Base-by-base conservation (phyloP, 2,888 invertebrate genomes). In the Cheilosia urbana region DNA sequence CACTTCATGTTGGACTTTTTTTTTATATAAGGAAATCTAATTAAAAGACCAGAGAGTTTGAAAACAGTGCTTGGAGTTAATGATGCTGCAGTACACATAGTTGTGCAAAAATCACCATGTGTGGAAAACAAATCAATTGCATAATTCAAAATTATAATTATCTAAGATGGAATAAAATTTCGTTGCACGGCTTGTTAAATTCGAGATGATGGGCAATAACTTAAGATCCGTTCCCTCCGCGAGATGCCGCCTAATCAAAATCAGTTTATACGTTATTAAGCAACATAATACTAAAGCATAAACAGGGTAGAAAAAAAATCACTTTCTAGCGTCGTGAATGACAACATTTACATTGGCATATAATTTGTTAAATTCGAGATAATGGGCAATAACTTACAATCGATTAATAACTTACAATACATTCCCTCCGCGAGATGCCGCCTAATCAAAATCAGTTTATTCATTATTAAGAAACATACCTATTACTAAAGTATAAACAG, bases 261-360 rank as follows among this genome's bases (percentile, higher is more conserved):
- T 60, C 40, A 42, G 55, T 63, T 65, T 57, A 65, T 75, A 57
- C 65, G 65, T 47, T 57, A 49, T 58, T 75, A 40, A 49, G 57
- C 34, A 65, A 65, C 34, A 15, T 17, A n/a, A 21, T 27, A 30
- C 30, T n/a, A 15, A 21, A 27, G 27, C 19, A 37, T 37, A 34
- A 34, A 34, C 34, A 34, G 5, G 19, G 6, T 7, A 17, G n/a
- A 2, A 15, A 15, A 45, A 34, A 9, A 17, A 40, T 13, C 40
- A 71, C 71, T 71, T 71, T 71, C 71, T 71, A 60, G 58, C 45
- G n/a, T n/a, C n/a, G n/a, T n/a, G 49, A 34, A 51, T 71, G 37
- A 49, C 60, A 49, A 37, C n/a, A 55, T 49, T 66, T 45, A 19
- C n/a, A 24, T 11, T 7, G 2, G 2, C 37, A 60, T 34, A 11